phyloP scores from a whole-genome alignment of 2,113 vertebrate genomes.

The Ginglymostoma cirratum region DNA sequence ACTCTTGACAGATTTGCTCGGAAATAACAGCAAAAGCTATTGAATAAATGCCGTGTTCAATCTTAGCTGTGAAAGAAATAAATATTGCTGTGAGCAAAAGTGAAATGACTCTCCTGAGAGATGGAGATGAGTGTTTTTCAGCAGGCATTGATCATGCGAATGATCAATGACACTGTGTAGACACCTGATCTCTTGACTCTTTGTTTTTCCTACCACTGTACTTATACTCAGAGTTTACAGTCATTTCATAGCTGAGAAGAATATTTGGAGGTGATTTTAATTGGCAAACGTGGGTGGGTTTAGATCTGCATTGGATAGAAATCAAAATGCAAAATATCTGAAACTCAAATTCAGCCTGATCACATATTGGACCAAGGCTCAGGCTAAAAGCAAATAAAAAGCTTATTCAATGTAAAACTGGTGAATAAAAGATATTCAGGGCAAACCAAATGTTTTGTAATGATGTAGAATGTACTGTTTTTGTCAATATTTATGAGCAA shows the following conservation, averaged over 20 bases:
- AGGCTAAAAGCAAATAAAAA: background rate
- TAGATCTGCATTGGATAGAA: background rate
- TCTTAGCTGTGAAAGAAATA: background rate
- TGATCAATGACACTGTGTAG: background rate
- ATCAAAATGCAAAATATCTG: background rate
- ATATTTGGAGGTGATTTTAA: background rate
- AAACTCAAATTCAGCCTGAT: background rate
- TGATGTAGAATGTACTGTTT: background rate
- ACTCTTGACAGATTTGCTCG: background rate
- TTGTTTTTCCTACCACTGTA: background rate
- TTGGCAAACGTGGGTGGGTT: background rate
- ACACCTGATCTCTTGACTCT: background rate
- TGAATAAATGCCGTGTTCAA: slow-evolving; percentile 11
- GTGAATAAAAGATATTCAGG: background rate
- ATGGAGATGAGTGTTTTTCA: slow-evolving; percentile 20
- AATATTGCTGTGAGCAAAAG: background rate
- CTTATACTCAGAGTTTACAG: too few relatives aligned
- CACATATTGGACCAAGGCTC: background rate
- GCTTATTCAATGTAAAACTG: background rate
- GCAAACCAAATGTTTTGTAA: background rate
- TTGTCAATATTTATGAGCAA: background rate
- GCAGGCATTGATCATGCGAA: background rate
- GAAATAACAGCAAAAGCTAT: background rate
- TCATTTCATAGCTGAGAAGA: background rate
- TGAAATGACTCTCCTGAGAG: background rate